phyloP scores from a whole-genome alignment of 2,888 invertebrate genomes.

The Meliscaeva auricollis region DNA sequence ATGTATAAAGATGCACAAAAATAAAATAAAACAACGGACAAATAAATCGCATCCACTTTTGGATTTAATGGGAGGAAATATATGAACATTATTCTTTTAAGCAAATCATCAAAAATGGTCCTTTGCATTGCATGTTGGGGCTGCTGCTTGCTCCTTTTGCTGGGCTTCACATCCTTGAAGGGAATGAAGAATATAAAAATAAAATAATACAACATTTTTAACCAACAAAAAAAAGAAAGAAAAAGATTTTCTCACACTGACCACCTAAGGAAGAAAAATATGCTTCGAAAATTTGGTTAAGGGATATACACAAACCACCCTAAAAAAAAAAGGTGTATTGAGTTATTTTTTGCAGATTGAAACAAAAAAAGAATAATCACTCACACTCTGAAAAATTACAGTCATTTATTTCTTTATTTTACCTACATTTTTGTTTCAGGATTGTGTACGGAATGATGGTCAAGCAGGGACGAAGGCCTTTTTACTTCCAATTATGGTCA shows the following conservation, averaged over 20 bases:
- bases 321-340: slow-evolving; percentile 3
- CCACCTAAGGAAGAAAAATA: slow-evolving; percentile 54
- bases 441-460: too few species aligned
- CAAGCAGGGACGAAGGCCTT: too few species aligned
- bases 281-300: slow-evolving; percentile 61
- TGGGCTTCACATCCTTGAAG: slow-evolving; percentile 36
- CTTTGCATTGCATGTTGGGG: slow-evolving; percentile 17
- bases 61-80: slow-evolving; percentile 71
- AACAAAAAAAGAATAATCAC: background rate
- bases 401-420: slow-evolving; percentile 58
- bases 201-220: slow-evolving; percentile 8
- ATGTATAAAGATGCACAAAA: background rate
- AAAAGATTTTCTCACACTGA: slow-evolving; percentile 14
- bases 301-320: slow-evolving; percentile 28
- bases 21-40: slow-evolving; percentile 33
- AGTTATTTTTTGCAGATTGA: slow-evolving; percentile 11
- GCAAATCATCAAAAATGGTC: slow-evolving; percentile 69
- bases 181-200: slow-evolving; percentile 24
- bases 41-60: slow-evolving; percentile 72
- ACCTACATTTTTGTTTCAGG: slow-evolving; percentile 38
- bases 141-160: too few species aligned
- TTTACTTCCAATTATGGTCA: too few species aligned
- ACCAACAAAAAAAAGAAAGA: slow-evolving; percentile 31
- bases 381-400: slow-evolving; percentile 53
- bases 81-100: slow-evolving; percentile 67